phyloP scores from a whole-genome alignment of 2,797 vertebrate genomes.

The Iguana delicatissima region DNA sequence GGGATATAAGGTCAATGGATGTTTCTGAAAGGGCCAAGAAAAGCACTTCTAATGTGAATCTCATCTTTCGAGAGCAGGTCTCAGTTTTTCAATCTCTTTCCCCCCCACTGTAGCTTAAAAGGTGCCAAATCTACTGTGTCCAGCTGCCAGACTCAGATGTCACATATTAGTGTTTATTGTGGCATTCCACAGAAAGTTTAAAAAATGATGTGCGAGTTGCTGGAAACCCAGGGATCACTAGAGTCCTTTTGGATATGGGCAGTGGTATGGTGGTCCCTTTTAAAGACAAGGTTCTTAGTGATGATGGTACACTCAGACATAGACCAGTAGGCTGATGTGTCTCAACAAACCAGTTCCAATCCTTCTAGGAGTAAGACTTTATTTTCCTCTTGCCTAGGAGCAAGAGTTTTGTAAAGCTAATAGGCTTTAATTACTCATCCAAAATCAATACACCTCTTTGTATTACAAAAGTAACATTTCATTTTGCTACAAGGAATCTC shows the following conservation, averaged over 20 bases:
- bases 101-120: neutral
- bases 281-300: too few species aligned
- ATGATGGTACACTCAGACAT: too few species aligned
- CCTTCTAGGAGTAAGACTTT: too few species aligned
- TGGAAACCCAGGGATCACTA: neutral
- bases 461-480: neutral
- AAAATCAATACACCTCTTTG: neutral
- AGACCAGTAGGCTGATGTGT: neutral
- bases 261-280: too few species aligned
- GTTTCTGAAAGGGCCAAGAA: neutral
- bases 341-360: neutral
- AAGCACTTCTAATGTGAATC: neutral
- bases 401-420: neutral
- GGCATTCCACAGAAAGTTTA: neutral
- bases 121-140: neutral
- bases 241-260: neutral
- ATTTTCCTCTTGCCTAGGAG: neutral
- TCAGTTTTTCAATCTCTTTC: neutral
- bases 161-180: neutral
- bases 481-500: too few species aligned
- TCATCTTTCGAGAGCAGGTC: neutral
- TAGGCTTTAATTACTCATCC: neutral
- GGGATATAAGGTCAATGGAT: neutral
- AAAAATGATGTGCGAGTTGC: neutral
- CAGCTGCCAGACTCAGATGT: neutral